Evolutionary conservation across 2,113 vertebrate genomes (phyloP).

Genomic region (Leptobrachium leishanense): DNA sequence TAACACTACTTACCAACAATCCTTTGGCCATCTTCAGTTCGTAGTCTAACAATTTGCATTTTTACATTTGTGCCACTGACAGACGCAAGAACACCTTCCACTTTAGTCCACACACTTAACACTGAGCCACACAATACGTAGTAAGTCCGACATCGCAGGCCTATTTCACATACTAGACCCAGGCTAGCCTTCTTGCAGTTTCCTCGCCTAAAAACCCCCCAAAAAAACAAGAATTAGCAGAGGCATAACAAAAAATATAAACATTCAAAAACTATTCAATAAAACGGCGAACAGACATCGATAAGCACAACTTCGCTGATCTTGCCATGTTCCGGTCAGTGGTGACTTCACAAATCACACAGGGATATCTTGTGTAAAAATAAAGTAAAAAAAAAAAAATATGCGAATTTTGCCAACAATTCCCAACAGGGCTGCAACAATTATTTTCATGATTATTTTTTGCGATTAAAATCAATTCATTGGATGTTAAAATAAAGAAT

Average conservation of each 20-base stretch:
- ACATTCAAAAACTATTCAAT: too few relatives aligned
- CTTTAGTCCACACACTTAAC: constrained; percentile 96
- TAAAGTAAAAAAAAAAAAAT: too few relatives aligned
- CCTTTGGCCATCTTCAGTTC: constrained; percentile 93
- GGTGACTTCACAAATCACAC: too few relatives aligned
- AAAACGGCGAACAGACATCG: too few relatives aligned
- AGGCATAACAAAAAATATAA: background rate
- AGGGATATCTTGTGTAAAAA: too few relatives aligned
- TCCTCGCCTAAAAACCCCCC: constrained; percentile 77
- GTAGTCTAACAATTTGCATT: constrained; percentile 94
- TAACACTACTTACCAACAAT: constrained; percentile 81
- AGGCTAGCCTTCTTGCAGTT: constrained; percentile 93
- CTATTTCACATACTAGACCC: constrained; percentile 93
- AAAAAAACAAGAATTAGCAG: background rate
- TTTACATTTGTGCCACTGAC: constrained; percentile 94
- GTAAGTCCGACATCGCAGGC: constrained; percentile 89
- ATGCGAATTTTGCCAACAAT: too few relatives aligned
- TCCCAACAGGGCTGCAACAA: too few relatives aligned
- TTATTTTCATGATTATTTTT: too few relatives aligned
- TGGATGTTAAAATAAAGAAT: too few relatives aligned
- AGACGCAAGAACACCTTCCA: constrained; percentile 90
- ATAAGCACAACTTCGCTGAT: too few relatives aligned
- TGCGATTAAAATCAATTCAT: too few relatives aligned
- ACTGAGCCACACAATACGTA: constrained; percentile 93
- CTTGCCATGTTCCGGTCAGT: too few relatives aligned